These are phyloP conservation scores for Cyaniris semiargus DNA, from an alignment of 2,888 invertebrate genomes.

Conservation along the genomic window DNA sequence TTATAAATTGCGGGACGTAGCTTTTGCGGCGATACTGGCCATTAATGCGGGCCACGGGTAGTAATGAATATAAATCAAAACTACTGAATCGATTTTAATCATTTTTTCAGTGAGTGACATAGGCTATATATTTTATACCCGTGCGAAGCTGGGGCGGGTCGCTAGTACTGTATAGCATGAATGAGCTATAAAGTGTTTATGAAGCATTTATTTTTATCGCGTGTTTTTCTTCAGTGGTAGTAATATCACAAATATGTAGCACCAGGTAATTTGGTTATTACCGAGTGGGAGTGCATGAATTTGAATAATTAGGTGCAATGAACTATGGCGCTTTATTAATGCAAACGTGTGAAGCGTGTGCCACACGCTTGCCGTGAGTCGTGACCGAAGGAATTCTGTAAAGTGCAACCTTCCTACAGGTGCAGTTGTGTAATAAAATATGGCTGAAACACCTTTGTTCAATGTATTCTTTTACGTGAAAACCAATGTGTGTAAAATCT, in stretches of 20 bases:
- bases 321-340: slow-evolving; percentile 16
- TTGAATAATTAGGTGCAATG: slow-evolving; percentile 30
- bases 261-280: background rate
- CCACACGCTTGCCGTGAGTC: background rate
- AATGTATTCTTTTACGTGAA: too few relatives aligned
- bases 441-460: too few relatives aligned
- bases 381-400: background rate
- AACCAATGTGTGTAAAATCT: too few relatives aligned
- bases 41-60: too few relatives aligned
- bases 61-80: too few relatives aligned
- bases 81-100: too few relatives aligned
- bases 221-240: background rate
- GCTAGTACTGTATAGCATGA: too few relatives aligned
- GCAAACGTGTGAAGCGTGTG: slow-evolving; percentile 21
- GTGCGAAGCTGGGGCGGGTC: too few relatives aligned
- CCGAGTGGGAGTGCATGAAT: background rate
- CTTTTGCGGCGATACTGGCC: too few relatives aligned
- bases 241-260: background rate
- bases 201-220: background rate
- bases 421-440: background rate
- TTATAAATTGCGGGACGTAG: too few relatives aligned
- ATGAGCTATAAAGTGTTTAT: background rate
- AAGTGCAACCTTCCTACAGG: background rate
- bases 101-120: too few relatives aligned
- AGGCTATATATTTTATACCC: too few relatives aligned